Evolutionary conservation across 2,113 vertebrate genomes (phyloP).

Genomic region (Aplodontia rufa): DNA sequence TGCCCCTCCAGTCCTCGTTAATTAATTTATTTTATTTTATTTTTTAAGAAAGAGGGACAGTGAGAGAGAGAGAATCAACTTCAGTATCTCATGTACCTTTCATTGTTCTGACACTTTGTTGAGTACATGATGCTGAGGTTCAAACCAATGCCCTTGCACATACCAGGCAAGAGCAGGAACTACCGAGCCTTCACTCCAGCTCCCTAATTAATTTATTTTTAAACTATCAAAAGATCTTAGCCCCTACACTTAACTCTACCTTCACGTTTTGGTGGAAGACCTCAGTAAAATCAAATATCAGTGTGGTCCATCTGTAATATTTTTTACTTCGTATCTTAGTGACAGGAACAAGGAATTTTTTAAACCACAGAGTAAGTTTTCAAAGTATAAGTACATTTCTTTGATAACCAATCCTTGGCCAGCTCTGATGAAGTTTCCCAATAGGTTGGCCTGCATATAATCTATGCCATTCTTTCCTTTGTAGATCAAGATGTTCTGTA

Average conservation of each 20-base stretch:
- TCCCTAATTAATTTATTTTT: constrained; percentile 53
- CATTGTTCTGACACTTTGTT: too few species aligned
- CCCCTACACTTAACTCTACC: background rate
- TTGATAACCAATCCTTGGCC: background rate
- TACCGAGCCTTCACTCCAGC: too few species aligned
- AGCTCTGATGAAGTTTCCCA: background rate
- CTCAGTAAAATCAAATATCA: constrained; percentile 21
- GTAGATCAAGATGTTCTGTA: background rate
- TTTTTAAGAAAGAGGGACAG: too few species aligned
- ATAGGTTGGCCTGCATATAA: background rate
- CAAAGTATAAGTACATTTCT: constrained; percentile 19
- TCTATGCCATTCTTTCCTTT: constrained; percentile 3
- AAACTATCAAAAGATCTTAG: background rate
- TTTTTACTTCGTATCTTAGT: constrained; percentile 14
- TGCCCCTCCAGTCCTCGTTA: too few species aligned
- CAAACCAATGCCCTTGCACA: too few species aligned
- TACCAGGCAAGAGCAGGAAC: too few species aligned
- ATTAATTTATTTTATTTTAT: too few species aligned
- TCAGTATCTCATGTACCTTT: too few species aligned
- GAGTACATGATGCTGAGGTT: too few species aligned
- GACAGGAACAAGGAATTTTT: constrained; percentile 46
- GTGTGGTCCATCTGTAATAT: background rate
- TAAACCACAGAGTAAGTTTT: constrained; percentile 12
- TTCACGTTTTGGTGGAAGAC: constrained; percentile 6
- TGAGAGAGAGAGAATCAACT: too few species aligned